Conservation (phyloP, 2,888 invertebrate genomes). For the Sisyra terminalis region DNA sequence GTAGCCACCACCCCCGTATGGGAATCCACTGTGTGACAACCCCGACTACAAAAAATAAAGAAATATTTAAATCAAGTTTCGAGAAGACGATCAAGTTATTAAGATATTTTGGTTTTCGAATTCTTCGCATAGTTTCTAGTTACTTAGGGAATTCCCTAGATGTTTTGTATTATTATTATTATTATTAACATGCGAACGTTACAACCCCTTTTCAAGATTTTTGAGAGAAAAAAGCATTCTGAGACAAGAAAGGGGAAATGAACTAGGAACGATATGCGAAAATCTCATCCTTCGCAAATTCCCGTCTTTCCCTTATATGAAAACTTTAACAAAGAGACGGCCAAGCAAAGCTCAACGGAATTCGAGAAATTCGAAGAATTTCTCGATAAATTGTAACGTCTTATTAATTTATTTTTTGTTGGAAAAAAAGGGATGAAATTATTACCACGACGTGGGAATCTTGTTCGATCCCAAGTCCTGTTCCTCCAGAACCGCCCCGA, state of each 20-base stretch:
- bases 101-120: constrained; percentile 6
- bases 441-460: constrained; percentile 8
- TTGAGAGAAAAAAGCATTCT: neutral
- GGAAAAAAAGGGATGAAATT: neutral
- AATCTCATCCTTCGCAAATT: neutral
- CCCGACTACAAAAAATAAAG: constrained; percentile 28
- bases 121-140: constrained; percentile 1
- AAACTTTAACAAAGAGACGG: neutral
- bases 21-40: constrained; percentile 37
- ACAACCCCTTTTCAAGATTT: neutral
- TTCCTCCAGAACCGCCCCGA: neutral
- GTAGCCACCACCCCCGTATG: constrained; percentile 32
- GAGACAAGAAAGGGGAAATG: neutral
- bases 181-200: neutral
- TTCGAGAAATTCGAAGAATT: neutral
- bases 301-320: neutral
- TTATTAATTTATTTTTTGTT: neutral
- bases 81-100: neutral
- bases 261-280: too few relatives aligned
- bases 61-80: neutral
- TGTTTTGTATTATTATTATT: neutral
- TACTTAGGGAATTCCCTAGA: constrained; percentile 4
- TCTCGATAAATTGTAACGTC: neutral
- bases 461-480: constrained; percentile 2
- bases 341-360: neutral